Evolutionary conservation across 2,113 vertebrate genomes (phyloP).

Genomic region (Athene noctua): DNA sequence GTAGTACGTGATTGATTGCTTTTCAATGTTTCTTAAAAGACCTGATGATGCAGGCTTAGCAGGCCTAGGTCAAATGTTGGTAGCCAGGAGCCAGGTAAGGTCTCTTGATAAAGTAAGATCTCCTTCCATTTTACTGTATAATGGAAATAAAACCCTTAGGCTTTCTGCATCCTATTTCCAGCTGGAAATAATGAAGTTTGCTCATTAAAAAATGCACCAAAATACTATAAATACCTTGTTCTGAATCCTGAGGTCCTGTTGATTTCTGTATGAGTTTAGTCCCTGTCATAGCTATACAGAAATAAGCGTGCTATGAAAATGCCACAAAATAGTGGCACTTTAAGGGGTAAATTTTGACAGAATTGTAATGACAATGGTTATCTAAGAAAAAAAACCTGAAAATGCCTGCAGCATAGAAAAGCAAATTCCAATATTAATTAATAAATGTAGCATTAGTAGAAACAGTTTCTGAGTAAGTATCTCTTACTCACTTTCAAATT

Average conservation of each 20-base stretch:
- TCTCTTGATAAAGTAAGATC: background rate
- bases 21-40: background rate
- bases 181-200: background rate
- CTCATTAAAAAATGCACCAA: background rate
- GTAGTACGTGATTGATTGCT: background rate
- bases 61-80: background rate
- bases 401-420: background rate
- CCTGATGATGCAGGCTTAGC: background rate
- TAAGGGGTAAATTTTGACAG: background rate
- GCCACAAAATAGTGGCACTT: background rate
- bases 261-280: background rate
- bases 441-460: background rate
- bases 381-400: background rate
- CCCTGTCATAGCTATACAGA: background rate
- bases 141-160: background rate
- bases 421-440: background rate
- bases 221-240: background rate
- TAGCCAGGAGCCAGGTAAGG: background rate
- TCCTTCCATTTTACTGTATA: background rate
- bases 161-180: background rate
- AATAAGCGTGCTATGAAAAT: background rate
- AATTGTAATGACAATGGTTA: background rate
- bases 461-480: background rate
- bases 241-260: background rate
- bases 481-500: conserved; percentile 26